Conservation (phyloP, 1,140 invertebrate species). For the Teleogryllus occipitalis region DNA sequence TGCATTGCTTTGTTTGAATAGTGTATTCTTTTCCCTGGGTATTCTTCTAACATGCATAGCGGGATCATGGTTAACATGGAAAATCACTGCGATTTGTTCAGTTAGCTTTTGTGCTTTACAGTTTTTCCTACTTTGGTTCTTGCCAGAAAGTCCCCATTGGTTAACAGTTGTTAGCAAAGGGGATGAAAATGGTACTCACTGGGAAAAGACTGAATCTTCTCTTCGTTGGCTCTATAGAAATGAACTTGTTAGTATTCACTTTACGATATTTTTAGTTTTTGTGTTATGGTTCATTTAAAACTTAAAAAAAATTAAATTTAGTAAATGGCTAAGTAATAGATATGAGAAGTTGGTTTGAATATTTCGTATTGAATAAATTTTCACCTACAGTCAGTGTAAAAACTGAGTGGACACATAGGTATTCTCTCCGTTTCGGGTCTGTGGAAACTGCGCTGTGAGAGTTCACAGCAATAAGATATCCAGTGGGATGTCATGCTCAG, state of each 20-base stretch:
- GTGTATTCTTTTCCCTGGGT: constrained; percentile 46
- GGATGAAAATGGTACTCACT: not conserved
- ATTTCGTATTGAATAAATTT: too few species aligned
- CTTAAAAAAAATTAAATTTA: too few species aligned
- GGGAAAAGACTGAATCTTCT: not conserved
- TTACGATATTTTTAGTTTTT: too few species aligned
- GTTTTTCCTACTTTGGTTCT: constrained; percentile 27
- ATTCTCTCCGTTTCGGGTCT: too few species aligned
- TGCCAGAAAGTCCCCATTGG: constrained; percentile 53
- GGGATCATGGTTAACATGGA: constrained; percentile 40
- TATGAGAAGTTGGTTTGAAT: too few species aligned
- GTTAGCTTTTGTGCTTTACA: constrained; percentile 31
- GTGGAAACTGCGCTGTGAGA: too few species aligned
- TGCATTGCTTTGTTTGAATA: constrained; percentile 46
- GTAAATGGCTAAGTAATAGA: too few species aligned
- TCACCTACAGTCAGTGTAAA: too few species aligned
- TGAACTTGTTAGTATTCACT: constrained; percentile 8
- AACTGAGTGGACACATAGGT: too few species aligned
- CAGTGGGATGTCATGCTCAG: too few species aligned
- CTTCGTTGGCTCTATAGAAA: constrained; percentile 36
- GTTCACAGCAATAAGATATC: too few species aligned
- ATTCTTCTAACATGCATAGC: constrained; percentile 40
- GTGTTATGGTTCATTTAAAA: too few species aligned
- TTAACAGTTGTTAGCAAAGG: constrained; percentile 26
- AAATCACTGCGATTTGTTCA: constrained; percentile 35